Evolutionary conservation across 2,113 vertebrate genomes (phyloP).

Genomic region (Pao palembangensis): DNA sequence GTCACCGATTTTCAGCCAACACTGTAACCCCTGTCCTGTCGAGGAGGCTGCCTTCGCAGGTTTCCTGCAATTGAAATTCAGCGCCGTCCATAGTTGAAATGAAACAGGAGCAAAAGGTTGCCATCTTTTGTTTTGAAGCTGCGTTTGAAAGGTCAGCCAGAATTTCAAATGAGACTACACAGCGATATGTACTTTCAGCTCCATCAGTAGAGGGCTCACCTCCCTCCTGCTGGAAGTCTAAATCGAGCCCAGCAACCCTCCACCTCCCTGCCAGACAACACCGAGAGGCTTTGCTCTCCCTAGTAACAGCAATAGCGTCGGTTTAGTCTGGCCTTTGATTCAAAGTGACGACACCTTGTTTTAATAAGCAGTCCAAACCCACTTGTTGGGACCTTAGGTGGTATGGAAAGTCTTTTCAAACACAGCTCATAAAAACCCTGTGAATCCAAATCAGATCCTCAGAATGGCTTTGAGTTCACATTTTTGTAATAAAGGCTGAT

Average conservation of each 20-base stretch:
- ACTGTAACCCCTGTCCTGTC: neutral
- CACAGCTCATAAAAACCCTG: no score
- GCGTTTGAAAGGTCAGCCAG: conserved; percentile 24
- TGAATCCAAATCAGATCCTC: no score
- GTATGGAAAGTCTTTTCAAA: neutral
- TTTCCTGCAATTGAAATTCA: conserved; percentile 2
- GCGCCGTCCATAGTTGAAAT: neutral
- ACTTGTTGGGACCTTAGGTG: neutral
- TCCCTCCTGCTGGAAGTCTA: conserved; percentile 59
- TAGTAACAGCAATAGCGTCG: conserved; percentile 27
- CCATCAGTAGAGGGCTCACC: conserved; percentile 52
- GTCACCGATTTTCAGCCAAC: neutral
- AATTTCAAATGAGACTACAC: conserved; percentile 18
- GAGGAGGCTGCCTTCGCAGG: neutral
- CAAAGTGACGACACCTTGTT: neutral
- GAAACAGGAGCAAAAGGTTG: neutral
- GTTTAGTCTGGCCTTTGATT: neutral
- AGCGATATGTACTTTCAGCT: conserved; percentile 13
- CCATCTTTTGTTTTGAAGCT: neutral
- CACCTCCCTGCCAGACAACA: conserved; percentile 34
- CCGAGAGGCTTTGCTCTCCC: conserved; percentile 13
- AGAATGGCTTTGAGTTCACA: no score
- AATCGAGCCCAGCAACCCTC: conserved; percentile 69
- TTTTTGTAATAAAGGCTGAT: no score
- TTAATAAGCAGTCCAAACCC: no score